These are phyloP conservation scores for Rhopalosiphum nymphaeae DNA, from an alignment of 2,888 invertebrate genomes.

Conservation along the genomic window DNA sequence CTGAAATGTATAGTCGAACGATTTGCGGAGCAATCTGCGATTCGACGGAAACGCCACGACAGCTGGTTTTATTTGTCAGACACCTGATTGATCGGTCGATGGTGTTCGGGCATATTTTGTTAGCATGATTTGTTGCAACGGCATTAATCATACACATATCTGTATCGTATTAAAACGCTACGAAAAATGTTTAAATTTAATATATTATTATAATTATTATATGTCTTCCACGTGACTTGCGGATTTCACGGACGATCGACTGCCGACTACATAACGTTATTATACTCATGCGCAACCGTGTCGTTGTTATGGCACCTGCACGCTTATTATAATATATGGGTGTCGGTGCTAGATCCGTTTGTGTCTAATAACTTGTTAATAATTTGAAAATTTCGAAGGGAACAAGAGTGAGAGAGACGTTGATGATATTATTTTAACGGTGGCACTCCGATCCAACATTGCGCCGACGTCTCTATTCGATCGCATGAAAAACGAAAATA, in stretches of 20 bases:
- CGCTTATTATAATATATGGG: neutral
- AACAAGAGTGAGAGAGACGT: neutral
- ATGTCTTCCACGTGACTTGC: constrained; percentile 23
- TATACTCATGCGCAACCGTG: neutral
- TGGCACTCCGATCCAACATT: neutral
- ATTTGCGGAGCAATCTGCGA: neutral
- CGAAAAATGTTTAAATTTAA: neutral
- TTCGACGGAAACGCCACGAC: neutral
- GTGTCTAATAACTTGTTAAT: constrained; percentile 51
- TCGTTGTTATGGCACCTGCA: neutral
- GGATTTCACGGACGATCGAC: constrained; percentile 24
- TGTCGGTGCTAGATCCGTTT: neutral
- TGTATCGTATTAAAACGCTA: neutral
- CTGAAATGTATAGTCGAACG: neutral
- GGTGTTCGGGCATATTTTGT: neutral
- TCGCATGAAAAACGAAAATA: neutral
- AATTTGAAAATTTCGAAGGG: neutral
- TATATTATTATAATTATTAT: neutral
- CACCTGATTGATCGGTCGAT: neutral
- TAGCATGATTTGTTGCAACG: neutral
- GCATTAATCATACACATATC: neutral
- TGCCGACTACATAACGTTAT: neutral
- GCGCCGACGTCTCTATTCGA: neutral
- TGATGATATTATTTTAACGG: neutral
- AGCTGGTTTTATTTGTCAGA: neutral